Conservation (phyloP, 2,113 vertebrate genomes). For the Emydura subglobosa region DNA sequence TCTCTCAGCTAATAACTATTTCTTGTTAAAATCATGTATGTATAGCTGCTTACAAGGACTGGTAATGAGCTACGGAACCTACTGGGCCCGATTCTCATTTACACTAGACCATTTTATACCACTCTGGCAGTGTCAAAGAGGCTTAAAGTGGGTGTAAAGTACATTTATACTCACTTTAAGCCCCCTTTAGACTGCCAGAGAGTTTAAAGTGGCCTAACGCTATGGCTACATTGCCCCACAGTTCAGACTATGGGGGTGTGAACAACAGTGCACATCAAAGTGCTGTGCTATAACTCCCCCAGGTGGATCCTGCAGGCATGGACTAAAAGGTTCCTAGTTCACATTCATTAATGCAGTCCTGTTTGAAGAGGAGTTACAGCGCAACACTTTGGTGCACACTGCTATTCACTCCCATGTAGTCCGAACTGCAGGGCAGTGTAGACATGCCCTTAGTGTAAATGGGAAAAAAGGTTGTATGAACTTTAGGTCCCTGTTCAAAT, state of each 20-base stretch:
- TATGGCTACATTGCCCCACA: neutral
- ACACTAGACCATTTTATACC: neutral
- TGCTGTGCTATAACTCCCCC: neutral
- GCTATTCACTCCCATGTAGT: too few relatives aligned
- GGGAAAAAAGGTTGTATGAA: neutral
- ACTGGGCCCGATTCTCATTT: neutral
- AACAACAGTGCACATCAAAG: neutral
- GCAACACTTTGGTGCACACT: too few relatives aligned
- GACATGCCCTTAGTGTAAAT: neutral
- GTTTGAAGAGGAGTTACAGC: too few relatives aligned
- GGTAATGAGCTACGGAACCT: neutral
- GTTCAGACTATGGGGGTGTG: neutral
- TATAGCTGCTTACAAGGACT: conserved; percentile 10
- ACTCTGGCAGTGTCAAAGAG: neutral
- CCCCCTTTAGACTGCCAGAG: neutral
- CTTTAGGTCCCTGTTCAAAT: neutral
- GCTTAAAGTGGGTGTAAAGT: conserved; percentile 19
- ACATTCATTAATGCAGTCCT: too few relatives aligned
- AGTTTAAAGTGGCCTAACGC: neutral
- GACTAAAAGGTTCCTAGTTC: neutral
- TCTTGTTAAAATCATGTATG: neutral
- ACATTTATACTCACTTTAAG: neutral
- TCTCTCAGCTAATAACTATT: conserved; percentile 12
- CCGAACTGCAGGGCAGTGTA: too few relatives aligned
- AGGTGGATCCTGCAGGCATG: neutral